These are phyloP conservation scores for Papilio xuthus DNA, from an alignment of 1,140 invertebrate genomes.

Conservation along the genomic window DNA sequence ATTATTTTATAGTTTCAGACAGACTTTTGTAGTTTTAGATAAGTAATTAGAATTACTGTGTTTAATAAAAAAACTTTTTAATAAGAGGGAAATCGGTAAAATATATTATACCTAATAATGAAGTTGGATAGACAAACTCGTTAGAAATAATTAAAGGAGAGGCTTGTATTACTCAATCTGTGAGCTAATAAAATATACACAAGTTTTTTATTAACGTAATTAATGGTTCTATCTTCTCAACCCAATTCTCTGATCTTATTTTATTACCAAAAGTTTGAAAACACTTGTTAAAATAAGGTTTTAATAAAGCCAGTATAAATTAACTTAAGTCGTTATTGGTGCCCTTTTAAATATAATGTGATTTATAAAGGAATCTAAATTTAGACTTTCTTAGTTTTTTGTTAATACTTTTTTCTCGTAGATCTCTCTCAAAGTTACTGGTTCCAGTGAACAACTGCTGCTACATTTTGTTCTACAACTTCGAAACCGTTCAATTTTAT, in stretches of 20 bases:
- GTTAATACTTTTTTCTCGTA: too few species aligned
- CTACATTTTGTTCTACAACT: too few species aligned
- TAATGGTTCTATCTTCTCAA: not conserved
- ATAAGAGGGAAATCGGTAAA: too few species aligned
- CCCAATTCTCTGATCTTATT: not conserved
- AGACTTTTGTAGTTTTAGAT: not conserved
- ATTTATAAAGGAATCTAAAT: too few species aligned
- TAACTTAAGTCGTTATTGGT: not conserved
- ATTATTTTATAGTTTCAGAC: not conserved
- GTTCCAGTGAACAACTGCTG: too few species aligned
- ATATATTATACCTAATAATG: too few species aligned
- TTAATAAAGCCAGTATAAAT: not conserved
- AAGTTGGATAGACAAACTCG: too few species aligned
- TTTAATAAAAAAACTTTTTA: too few species aligned
- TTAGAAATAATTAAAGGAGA: not conserved
- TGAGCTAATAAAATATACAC: conserved; percentile 17
- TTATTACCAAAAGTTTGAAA: not conserved
- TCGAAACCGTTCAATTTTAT: too few species aligned
- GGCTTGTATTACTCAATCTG: conserved; percentile 7
- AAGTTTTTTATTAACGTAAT: conserved; percentile 25
- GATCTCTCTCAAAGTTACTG: too few species aligned
- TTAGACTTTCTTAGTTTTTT: too few species aligned
- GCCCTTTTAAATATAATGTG: not conserved
- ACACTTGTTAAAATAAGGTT: not conserved
- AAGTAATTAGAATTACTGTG: not conserved